These are phyloP conservation scores for Tetramorium alpestre DNA, from an alignment of 1,140 invertebrate genomes.

Conservation along the genomic window DNA sequence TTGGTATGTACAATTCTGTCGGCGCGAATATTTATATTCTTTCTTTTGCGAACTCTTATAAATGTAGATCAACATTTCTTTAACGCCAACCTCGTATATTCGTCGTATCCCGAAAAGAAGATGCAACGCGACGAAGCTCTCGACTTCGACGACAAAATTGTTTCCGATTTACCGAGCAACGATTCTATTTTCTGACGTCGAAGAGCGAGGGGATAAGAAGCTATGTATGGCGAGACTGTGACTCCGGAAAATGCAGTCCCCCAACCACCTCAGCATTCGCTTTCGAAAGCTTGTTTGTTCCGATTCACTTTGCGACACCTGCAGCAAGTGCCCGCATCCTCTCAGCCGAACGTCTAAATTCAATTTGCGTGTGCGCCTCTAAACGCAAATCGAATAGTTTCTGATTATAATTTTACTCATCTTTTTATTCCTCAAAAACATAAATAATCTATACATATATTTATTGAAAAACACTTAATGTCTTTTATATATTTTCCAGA, in stretches of 20 bases:
- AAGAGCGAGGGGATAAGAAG: slow-evolving; percentile 72
- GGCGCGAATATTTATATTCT: neutral
- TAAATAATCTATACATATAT: neutral
- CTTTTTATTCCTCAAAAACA: neutral
- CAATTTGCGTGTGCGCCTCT: neutral
- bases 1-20: neutral
- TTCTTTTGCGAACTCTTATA: neutral
- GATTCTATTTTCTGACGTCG: slow-evolving; percentile 63
- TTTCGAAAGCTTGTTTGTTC: slow-evolving; percentile 11
- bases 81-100: neutral
- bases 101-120: neutral
- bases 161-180: slow-evolving; percentile 64
- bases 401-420: neutral
- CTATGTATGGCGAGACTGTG: slow-evolving; percentile 77
- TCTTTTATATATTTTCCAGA: neutral
- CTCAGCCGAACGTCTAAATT: slow-evolving; percentile 21
- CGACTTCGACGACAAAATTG: slow-evolving; percentile 22
- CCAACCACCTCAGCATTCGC: slow-evolving; percentile 64
- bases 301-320: slow-evolving; percentile 54
- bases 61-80: neutral
- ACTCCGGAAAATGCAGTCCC: slow-evolving; percentile 80
- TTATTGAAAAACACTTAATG: neutral
- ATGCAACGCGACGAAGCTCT: neutral
- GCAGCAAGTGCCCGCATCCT: slow-evolving; percentile 16
- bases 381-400: neutral